These are phyloP conservation scores for Virgularia gustaviana DNA, from an alignment of 92 coral and sea anemone species.

Conservation along the genomic window DNA sequence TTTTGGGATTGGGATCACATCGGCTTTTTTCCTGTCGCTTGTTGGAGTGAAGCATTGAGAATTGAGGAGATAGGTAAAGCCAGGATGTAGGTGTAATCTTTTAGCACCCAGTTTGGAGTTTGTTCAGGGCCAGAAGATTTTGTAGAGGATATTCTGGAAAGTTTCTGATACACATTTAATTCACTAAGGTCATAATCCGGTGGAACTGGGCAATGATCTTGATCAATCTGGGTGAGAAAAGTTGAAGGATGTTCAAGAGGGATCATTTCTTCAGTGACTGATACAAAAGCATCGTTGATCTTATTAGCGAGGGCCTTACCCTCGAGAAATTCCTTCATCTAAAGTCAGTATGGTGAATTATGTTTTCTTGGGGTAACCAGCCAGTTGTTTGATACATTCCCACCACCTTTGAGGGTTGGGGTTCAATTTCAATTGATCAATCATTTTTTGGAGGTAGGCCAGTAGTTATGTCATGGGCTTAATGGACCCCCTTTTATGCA, in stretches of 20 bases:
- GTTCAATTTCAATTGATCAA: neutral
- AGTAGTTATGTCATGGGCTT: too few relatives aligned
- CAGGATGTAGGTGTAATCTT: neutral
- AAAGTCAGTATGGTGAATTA: neutral
- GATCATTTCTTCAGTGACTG: neutral
- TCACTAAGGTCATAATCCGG: neutral
- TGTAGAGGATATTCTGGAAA: neutral
- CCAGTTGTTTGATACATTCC: slow-evolving; percentile 1
- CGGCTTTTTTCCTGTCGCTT: neutral
- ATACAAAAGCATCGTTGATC: slow-evolving; percentile 2
- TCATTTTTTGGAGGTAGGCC: too few relatives aligned
- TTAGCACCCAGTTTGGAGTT: neutral
- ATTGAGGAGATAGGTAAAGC: neutral
- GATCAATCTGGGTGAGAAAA: too few relatives aligned
- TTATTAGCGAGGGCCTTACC: slow-evolving; percentile 3
- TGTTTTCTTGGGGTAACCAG: slow-evolving; percentile 3
- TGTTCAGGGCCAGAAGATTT: neutral
- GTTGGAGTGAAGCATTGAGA: neutral
- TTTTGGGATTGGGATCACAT: slow-evolving; percentile 4
- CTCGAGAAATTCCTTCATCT: neutral
- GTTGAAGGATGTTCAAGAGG: too few relatives aligned
- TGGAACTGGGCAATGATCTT: neutral
- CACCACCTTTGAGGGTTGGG: slow-evolving; percentile 6
- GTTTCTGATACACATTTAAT: neutral
- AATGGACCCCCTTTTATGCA: too few relatives aligned